Percentiles rank a stretch among this genome's conserved stretches.
Evolutionary conservation across 2,888 invertebrate genomes (phyloP).

Genomic region (Chrysomela aeneicollis): DNA sequence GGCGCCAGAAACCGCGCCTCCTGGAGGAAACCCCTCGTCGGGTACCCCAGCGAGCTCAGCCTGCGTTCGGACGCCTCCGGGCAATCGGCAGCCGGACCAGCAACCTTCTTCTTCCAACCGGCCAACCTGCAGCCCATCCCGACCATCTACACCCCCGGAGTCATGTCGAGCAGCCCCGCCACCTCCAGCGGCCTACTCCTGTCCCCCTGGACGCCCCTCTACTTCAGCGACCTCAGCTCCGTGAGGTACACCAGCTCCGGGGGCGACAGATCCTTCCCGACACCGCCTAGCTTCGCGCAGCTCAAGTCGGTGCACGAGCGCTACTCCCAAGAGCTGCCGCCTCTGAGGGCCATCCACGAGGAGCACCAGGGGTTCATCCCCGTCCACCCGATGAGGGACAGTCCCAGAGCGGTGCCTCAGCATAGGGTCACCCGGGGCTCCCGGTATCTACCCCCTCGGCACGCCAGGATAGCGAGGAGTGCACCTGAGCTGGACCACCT

Average conservation of each 20-base stretch:
- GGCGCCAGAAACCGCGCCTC: slow-evolving; percentile 65
- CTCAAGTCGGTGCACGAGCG: slow-evolving; percentile 71
- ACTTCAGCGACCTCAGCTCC: slow-evolving; percentile 88
- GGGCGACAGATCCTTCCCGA: slow-evolving; percentile 75
- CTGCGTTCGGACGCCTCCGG: slow-evolving; percentile 68
- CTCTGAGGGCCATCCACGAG: slow-evolving; percentile 75
- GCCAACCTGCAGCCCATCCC: slow-evolving; percentile 54
- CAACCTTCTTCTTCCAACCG: slow-evolving; percentile 48
- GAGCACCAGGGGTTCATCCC: slow-evolving; percentile 72
- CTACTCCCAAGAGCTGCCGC: slow-evolving; percentile 77
- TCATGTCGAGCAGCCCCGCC: slow-evolving; percentile 74
- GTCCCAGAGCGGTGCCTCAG: slow-evolving; percentile 62
- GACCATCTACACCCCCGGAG: slow-evolving; percentile 64
- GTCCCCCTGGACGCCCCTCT: slow-evolving; percentile 76
- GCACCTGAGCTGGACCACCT: slow-evolving; percentile 73
- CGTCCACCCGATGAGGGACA: slow-evolving; percentile 70
- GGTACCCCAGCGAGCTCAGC: slow-evolving; percentile 72
- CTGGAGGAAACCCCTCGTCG: slow-evolving; percentile 72
- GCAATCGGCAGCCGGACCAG: slow-evolving; percentile 62
- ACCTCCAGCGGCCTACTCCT: slow-evolving; percentile 67
- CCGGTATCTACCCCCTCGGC: slow-evolving; percentile 72
- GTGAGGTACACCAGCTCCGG: slow-evolving; percentile 82
- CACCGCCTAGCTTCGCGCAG: slow-evolving; percentile 74
- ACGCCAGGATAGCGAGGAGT: slow-evolving; percentile 71
- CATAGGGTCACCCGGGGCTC: slow-evolving; percentile 66